These are phyloP conservation scores for Peromyscus leucopus DNA, from an alignment of 2,113 vertebrate genomes.

Conservation along the genomic window DNA sequence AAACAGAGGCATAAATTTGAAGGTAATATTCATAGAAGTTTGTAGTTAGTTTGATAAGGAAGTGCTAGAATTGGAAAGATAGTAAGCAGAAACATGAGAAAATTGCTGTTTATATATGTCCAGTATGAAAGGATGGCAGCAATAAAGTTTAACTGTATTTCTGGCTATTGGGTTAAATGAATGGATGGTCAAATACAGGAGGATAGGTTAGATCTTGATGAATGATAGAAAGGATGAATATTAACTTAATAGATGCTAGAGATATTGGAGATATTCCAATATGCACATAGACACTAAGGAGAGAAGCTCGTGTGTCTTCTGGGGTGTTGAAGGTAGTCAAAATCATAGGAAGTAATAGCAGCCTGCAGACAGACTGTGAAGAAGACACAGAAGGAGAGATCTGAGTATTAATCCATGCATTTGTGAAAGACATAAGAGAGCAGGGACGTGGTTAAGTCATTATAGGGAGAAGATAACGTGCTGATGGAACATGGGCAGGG, in stretches of 20 bases:
- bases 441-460: background rate
- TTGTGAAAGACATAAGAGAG: background rate
- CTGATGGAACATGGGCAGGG: background rate
- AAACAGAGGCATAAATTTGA: slow-evolving; percentile 5
- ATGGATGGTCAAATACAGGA: background rate
- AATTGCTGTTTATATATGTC: background rate
- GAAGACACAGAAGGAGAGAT: background rate
- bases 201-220: background rate
- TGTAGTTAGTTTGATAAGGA: background rate
- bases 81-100: background rate
- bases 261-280: background rate
- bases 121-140: background rate
- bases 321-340: background rate
- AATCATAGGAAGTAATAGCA: background rate
- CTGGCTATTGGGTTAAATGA: background rate
- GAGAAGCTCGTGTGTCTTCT: background rate
- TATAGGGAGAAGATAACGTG: background rate
- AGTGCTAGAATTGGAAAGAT: background rate
- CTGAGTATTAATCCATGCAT: background rate
- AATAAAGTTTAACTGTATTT: background rate
- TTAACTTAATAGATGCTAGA: background rate
- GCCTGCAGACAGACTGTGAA: background rate
- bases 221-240: background rate
- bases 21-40: background rate
- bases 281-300: background rate